Evolutionary conservation across 2,797 vertebrate genomes (phyloP), one percentile per base, ranked within the genome.

Genomic region (Lerista edwardsae): DNA sequence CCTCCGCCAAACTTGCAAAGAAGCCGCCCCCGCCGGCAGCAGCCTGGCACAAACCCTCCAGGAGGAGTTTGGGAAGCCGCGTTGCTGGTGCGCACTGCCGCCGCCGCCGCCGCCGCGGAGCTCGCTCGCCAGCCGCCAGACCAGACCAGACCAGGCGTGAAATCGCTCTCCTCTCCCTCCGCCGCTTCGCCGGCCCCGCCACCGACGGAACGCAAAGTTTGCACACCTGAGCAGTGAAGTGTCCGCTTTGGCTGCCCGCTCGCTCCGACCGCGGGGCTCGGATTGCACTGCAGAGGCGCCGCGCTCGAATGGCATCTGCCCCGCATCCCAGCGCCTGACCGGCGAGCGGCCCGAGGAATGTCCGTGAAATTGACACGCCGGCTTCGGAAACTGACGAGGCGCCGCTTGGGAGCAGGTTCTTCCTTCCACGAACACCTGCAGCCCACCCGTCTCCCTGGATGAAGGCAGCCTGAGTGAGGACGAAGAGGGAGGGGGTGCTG

Each of bases 121-220:
- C 51, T n/a, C n/a, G n/a, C n/a, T n/a, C n/a, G n/a, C n/a, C 88
- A 87, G 75, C 83, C 85, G 90, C 21, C 34, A 78, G 80, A 21
- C 4, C 1, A 12, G 11, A 1, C n/a, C 7, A 31, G 74, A 11
- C 7, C 23, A 51, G 47, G 80, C n/a, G n/a, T n/a, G n/a, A n/a
- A 25, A 57, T 57, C 25, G 5, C 64, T 17, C 14, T 62, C 21
- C 83, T n/a, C n/a, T n/a, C n/a, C n/a, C n/a, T n/a, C n/a, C n/a
- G n/a, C n/a, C n/a, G n/a, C 29, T 36, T 27, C 1, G 47, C 7
- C 23, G 3, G 21, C 80, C 0, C 11, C 2, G n/a, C 44, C 64
- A 21, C 2, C 31, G 6, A 7, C 61, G 17, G 62, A 1, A 21
- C 7, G 71, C 62, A 69, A 85, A 85, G 71, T 85, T 75, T 80